Conservation (phyloP, 2,888 invertebrate genomes). For the Cacoxenus indagator region DNA sequence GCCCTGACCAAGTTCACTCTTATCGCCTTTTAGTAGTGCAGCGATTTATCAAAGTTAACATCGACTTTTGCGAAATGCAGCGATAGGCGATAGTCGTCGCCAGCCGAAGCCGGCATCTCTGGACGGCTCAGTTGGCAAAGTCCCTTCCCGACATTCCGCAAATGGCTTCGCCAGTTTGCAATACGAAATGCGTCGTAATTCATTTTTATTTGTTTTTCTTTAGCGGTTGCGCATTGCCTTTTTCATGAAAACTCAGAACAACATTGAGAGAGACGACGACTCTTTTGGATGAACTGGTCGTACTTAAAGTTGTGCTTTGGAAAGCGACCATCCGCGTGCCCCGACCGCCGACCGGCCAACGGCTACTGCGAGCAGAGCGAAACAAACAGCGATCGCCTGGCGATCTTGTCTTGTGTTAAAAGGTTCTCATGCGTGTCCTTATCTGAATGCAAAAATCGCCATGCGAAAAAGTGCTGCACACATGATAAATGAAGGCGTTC, state of each 20-base stretch:
- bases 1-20: constrained; percentile 40
- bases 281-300: too few species aligned
- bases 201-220: constrained; percentile 22
- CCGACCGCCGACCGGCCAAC: too few species aligned
- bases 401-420: constrained; percentile 15
- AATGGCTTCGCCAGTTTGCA: not conserved
- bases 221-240: constrained; percentile 1
- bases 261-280: not conserved
- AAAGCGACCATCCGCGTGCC: not conserved
- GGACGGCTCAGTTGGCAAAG: too few species aligned
- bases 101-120: constrained; percentile 2
- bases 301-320: too few species aligned
- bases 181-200: constrained; percentile 14
- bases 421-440: constrained; percentile 21
- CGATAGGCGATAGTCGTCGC: constrained; percentile 29
- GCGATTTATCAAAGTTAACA: constrained; percentile 70
- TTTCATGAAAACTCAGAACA: not conserved
- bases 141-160: too few species aligned
- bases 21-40: constrained; percentile 67
- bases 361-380: too few species aligned
- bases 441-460: constrained; percentile 14
- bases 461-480: too few species aligned
- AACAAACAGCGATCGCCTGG: too few species aligned
- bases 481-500: constrained; percentile 21
- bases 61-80: constrained; percentile 57